These are phyloP conservation scores for Leptinotarsa juncta DNA, from an alignment of 2,888 invertebrate species.

Conservation along the genomic window DNA sequence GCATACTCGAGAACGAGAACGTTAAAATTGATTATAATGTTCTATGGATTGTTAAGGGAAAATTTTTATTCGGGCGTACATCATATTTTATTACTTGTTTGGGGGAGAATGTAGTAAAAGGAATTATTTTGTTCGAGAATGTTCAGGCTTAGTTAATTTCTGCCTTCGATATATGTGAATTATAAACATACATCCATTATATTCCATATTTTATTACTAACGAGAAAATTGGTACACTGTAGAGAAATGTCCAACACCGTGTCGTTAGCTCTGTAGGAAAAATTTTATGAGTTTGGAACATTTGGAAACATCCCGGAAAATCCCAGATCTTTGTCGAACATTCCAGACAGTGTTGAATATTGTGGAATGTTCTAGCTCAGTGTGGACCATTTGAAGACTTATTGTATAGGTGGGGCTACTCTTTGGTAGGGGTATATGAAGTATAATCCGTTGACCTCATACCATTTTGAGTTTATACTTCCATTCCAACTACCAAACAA, in stretches of 20 bases:
- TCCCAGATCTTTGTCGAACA: too few species aligned
- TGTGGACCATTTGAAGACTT: too few species aligned
- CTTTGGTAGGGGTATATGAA: too few species aligned
- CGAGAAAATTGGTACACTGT: not conserved
- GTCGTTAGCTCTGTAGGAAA: too few species aligned
- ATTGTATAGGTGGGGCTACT: too few species aligned
- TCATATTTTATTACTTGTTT: conserved; percentile 40
- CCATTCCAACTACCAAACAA: too few species aligned
- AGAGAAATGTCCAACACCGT: not conserved
- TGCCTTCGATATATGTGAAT: conserved; percentile 4
- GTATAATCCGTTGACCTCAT: too few species aligned
- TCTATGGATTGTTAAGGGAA: conserved; percentile 43
- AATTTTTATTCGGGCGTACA: conserved; percentile 41
- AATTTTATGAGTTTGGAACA: too few species aligned
- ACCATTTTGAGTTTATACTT: too few species aligned
- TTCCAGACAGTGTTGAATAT: too few species aligned
- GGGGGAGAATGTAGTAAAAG: conserved; percentile 28
- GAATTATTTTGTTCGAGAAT: conserved; percentile 14
- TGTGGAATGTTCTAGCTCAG: too few species aligned
- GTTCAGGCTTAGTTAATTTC: conserved; percentile 13
- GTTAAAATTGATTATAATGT: conserved; percentile 50
- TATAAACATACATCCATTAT: not conserved
- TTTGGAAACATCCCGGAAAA: too few species aligned
- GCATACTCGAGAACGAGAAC: conserved; percentile 42
- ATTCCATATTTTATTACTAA: conserved; percentile 1